Conservation (phyloP, 2,888 invertebrate species). For the Branchipolynoe longqiensis region DNA sequence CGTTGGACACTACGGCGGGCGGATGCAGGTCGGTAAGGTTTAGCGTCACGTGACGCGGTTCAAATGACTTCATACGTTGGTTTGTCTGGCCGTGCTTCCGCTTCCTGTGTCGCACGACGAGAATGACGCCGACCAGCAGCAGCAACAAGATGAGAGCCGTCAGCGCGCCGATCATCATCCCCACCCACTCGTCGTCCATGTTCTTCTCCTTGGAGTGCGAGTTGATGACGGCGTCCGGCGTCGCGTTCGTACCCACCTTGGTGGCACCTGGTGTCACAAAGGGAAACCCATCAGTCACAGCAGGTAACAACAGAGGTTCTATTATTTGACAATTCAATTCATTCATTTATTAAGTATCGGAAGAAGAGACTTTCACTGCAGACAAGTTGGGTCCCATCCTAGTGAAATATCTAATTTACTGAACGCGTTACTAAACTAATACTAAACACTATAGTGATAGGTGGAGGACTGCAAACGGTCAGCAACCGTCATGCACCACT, state of each 20-base stretch:
- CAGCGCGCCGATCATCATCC: slow-evolving; percentile 85
- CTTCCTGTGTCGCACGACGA: slow-evolving; percentile 84
- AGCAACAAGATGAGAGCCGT: slow-evolving; percentile 87
- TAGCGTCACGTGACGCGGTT: slow-evolving; percentile 63
- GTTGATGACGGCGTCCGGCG: slow-evolving; percentile 54
- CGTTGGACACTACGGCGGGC: background rate
- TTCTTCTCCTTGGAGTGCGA: slow-evolving; percentile 58
- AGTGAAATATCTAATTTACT: too few species aligned
- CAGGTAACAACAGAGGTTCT: too few species aligned
- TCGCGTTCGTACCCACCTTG: slow-evolving; percentile 47
- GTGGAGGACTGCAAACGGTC: too few species aligned
- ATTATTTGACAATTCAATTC: too few species aligned
- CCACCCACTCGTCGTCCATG: slow-evolving; percentile 62
- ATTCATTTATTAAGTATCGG: too few species aligned
- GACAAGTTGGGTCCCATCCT: too few species aligned
- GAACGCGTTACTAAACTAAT: too few species aligned
- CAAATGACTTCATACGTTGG: slow-evolving; percentile 63
- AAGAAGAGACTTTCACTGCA: too few species aligned
- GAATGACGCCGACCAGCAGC: slow-evolving; percentile 87
- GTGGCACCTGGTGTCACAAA: slow-evolving; percentile 19
- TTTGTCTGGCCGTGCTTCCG: slow-evolving; percentile 66
- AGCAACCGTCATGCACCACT: too few species aligned
- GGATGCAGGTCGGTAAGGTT: slow-evolving; percentile 61
- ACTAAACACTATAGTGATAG: too few species aligned
- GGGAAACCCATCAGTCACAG: too few species aligned